These are phyloP conservation scores for Meriones unguiculatus DNA, from an alignment of 2,113 vertebrate species.

Conservation along the genomic window DNA sequence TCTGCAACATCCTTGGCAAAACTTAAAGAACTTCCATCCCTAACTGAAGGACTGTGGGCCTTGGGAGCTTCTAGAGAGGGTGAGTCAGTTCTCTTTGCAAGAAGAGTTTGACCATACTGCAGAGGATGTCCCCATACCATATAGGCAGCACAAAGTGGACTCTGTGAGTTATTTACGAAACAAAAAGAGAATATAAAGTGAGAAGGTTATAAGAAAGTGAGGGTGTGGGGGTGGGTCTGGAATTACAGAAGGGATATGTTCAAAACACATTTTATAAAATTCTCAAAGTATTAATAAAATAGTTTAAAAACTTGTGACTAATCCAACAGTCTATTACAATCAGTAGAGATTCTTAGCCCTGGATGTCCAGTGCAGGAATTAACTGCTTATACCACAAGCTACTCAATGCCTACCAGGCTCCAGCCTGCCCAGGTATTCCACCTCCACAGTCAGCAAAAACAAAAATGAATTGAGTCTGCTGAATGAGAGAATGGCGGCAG, in stretches of 20 bases:
- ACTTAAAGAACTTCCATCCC: background rate
- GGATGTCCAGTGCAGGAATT: background rate
- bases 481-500: background rate
- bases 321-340: background rate
- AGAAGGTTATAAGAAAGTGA: background rate
- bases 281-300: background rate
- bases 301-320: background rate
- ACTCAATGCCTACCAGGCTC: background rate
- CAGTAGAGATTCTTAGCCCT: background rate
- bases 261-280: background rate
- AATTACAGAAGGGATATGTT: background rate
- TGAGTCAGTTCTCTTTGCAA: background rate
- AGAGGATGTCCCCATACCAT: background rate
- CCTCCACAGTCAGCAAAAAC: fast-evolving
- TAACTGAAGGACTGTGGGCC: no score
- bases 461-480: background rate
- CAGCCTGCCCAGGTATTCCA: fast-evolving
- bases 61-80: background rate
- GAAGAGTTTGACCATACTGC: background rate
- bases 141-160: background rate
- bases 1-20: background rate
- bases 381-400: background rate
- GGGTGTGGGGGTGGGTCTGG: background rate
- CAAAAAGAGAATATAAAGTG: background rate
- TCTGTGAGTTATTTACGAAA: background rate